Evolutionary conservation across 2,888 invertebrate genomes (phyloP), one percentile per base, ranked within the genome.

Genomic region (Periphyllus acericola): DNA sequence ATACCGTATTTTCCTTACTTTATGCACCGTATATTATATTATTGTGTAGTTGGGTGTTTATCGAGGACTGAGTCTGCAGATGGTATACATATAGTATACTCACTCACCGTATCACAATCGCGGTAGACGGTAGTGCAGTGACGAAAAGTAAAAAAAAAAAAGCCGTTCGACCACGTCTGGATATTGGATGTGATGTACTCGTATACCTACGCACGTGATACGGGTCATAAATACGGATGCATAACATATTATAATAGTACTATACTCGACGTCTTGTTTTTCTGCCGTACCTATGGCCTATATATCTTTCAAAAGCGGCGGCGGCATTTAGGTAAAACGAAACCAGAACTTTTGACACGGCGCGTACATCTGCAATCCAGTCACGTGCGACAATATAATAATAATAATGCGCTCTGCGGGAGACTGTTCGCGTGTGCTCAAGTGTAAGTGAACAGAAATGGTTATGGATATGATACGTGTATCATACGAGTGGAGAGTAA

Each of bases 261-360:
- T 21, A 25, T 25, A 9, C 25, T 25, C 4, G 21, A 29, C 6
- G 68, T 29, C 25, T n/a, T 11, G n/a, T 68, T 68, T 68, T 68
- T 68, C 29, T 8, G 25, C n/a, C 25, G 68, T 68, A 29, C n/a
- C n/a, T n/a, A n/a, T n/a, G n/a, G n/a, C n/a, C n/a, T 29, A 9
- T 46, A 46, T 46, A 46, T 78, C 21, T 32, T 78, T 78, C 11
- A 78, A 78, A 76, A 78, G 52, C 32, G 32, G 32, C n/a, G 21
- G 52, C 29, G 66, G 66, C 25, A n/a, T 52, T 29, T 78, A 78
- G 52, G 78, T 78, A 78, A 78, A 78, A 52, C 78, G 78, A 78
- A 78, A 78, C 78, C 78, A 52, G 52, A 52, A 55, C 78, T 78
- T 52, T 55, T 52, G 46, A 52, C 32, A 52, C 21, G 52, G 25